These are phyloP conservation scores for Shinisaurus crocodilurus DNA, from an alignment of 2,113 vertebrate species.

Conservation along the genomic window DNA sequence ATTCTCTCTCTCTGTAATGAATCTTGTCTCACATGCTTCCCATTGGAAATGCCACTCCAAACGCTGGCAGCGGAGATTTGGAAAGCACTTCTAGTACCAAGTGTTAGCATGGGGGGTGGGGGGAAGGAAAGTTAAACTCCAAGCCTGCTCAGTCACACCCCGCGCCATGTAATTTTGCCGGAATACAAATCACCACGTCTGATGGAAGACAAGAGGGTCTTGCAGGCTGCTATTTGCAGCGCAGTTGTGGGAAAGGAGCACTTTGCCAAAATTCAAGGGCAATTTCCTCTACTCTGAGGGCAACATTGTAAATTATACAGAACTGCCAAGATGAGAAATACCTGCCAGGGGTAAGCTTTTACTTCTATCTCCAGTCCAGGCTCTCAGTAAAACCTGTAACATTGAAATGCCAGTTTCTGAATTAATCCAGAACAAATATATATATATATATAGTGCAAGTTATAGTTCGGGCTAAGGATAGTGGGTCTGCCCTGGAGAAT, in stretches of 20 bases:
- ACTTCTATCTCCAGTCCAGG: background rate
- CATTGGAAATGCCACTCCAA: conserved; percentile 76
- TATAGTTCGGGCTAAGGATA: too few species aligned
- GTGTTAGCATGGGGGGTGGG: conserved; percentile 52
- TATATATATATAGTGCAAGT: too few species aligned
- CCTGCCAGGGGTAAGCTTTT: background rate
- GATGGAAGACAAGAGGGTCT: background rate
- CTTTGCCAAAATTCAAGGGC: conserved; percentile 11
- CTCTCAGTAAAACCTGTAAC: background rate
- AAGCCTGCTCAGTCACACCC: background rate
- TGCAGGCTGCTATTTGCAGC: background rate
- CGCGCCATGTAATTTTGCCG: background rate
- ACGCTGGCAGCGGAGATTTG: conserved; percentile 61
- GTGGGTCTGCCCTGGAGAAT: too few species aligned
- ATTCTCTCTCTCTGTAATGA: conserved; percentile 54
- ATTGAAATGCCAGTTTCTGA: background rate
- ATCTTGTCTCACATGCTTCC: conserved; percentile 70
- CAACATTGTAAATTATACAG: background rate
- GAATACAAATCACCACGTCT: conserved; percentile 4
- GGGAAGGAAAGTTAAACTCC: conserved; percentile 39
- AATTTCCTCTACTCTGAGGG: background rate
- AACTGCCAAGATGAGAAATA: background rate
- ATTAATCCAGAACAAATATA: background rate
- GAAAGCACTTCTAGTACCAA: conserved; percentile 68
- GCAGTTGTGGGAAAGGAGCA: background rate